Evolutionary conservation across 2,888 invertebrate species (phyloP).

Genomic region (Corbicula japonica): DNA sequence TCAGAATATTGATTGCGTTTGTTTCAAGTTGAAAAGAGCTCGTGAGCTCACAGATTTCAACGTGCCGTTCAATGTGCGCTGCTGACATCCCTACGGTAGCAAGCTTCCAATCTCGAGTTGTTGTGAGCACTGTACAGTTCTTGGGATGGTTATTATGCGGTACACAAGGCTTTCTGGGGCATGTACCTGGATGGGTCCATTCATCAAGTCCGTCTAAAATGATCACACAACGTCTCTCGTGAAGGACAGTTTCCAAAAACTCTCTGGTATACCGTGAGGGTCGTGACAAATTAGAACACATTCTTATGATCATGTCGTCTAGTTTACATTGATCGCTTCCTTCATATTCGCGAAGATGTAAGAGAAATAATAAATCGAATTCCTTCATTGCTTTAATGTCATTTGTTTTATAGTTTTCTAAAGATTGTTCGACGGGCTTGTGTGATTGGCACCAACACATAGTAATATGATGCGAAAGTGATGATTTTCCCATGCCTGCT

Average conservation of each 20-base stretch:
- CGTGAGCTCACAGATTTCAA: not conserved
- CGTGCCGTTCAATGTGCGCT: too few species aligned
- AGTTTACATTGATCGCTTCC: too few species aligned
- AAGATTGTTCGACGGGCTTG: too few species aligned
- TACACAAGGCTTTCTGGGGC: not conserved
- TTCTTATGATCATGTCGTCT: too few species aligned
- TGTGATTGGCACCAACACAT: too few species aligned
- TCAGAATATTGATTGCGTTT: too few species aligned
- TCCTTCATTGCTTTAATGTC: not conserved
- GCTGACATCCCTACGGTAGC: too few species aligned
- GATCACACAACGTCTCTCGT: not conserved
- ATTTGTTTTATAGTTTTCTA: not conserved
- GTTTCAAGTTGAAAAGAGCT: not conserved
- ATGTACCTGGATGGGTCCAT: not conserved
- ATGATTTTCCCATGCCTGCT: slow-evolving; percentile 10
- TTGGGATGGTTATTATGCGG: not conserved
- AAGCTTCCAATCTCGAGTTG: not conserved
- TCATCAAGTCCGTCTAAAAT: slow-evolving; percentile 1
- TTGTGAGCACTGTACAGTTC: not conserved
- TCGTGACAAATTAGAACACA: too few species aligned
- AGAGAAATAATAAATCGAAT: not conserved
- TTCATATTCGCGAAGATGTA: not conserved
- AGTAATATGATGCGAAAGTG: not conserved
- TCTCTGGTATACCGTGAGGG: not conserved
- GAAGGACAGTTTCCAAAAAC: not conserved